Base-by-base conservation (phyloP, 2,888 invertebrate genomes). In the Nomada hirtipes region DNA sequence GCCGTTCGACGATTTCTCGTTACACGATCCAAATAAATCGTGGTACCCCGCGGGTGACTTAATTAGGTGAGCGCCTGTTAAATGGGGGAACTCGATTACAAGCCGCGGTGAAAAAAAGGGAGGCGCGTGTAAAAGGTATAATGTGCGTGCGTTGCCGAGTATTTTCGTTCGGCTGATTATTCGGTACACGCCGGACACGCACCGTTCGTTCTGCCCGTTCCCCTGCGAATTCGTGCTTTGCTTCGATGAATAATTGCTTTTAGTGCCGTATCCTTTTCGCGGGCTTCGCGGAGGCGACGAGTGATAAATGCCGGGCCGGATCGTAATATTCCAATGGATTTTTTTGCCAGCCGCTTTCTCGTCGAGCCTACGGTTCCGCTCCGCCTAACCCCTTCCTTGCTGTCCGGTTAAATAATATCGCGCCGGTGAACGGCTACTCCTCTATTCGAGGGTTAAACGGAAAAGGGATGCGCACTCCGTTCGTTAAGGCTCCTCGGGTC, bases 1-100 rank as follows among this genome's bases (percentile, higher is more conserved):
- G 71, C 64, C 76, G 69, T 52, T n/a, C 73, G 60, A 61, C 78
- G 81, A 70, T 79, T 79, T 84, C 83, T 73, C 81, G 87, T 89
- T 88, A 82, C 79, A 81, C 83, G 84, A 61, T 65, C 74, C 36
- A 73, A 79, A 88, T 88, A 83, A 88, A 87, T 86, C 87, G 88
- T 50, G 70, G 73, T 76, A 80, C 80, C 57, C 86, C 75, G 85
- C 85, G 85, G 83, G 87, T 87, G 88, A 88, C 86, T 88, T 86
- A 86, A 88, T 88, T 88, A 88, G 85, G 78, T 82, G 79, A 74
- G 78, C 75, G 68, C 75, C 69, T 75, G 86, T 71, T 86, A 85
- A 83, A 82, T 74, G 86, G 78, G 67, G 68, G 79, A 85, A 76
- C 57, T 79, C 80, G 84, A 87, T 86, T 86, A 86, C 76, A 73